phyloP scores from a whole-genome alignment of 2,888 invertebrate genomes.

The Brassicogethes aeneus region DNA sequence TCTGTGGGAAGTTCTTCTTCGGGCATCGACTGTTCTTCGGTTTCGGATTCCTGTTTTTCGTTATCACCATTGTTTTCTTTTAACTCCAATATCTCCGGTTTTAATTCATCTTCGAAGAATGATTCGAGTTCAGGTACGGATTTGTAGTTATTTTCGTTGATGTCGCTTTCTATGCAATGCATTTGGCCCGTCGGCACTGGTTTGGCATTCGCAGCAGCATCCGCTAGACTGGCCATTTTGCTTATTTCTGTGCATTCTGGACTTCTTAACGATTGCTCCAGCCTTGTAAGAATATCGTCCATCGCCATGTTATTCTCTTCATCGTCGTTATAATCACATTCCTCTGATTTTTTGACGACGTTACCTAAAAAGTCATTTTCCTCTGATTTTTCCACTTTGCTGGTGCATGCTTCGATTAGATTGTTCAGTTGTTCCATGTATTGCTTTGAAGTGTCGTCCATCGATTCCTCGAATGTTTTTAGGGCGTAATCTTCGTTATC shows the following conservation, averaged over 20 bases:
- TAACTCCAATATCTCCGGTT: conserved; percentile 23
- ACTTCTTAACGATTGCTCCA: conserved; percentile 51
- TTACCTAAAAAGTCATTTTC: conserved; percentile 9
- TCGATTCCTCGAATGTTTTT: conserved; percentile 1
- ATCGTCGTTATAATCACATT: conserved; percentile 39
- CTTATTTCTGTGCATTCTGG: conserved; percentile 28
- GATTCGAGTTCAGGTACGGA: conserved; percentile 18
- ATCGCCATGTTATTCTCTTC: conserved; percentile 40
- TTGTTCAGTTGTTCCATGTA: conserved; percentile 30
- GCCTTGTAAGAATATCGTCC: conserved; percentile 53
- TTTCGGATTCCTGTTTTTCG: conserved; percentile 10
- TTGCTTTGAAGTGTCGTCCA: background rate
- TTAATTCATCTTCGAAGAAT: conserved; percentile 12
- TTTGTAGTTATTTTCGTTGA: conserved; percentile 18
- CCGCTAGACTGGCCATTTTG: background rate
- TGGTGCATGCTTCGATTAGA: conserved; percentile 31
- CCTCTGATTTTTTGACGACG: conserved; percentile 25
- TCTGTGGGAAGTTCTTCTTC: conserved; percentile 10
- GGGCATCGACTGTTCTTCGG: conserved; percentile 16
- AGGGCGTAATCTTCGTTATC: conserved; percentile 3
- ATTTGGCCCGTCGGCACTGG: conserved; percentile 9
- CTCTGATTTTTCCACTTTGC: conserved; percentile 16
- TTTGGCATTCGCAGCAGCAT: conserved; percentile 10
- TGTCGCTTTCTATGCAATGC: conserved; percentile 12
- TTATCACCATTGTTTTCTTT: conserved; percentile 7